Conservation (phyloP, 2,888 invertebrate species). For the Creontiades dilutus region DNA sequence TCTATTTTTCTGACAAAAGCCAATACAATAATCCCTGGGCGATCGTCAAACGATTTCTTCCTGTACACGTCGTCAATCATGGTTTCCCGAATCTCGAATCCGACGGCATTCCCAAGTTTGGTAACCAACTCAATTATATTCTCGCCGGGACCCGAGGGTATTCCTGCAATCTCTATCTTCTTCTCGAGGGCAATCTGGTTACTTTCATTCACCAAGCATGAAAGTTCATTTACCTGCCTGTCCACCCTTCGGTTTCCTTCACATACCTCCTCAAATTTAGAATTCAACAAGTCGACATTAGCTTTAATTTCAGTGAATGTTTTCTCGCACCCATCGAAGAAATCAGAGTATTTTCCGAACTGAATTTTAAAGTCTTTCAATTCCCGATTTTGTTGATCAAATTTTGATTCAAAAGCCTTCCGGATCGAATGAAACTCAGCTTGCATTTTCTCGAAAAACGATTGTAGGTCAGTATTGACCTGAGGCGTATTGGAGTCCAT, state of each 20-base stretch:
- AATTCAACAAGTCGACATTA: no score
- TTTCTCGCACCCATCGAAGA: not conserved
- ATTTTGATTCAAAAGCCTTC: no score
- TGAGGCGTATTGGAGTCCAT: not conserved
- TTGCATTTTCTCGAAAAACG: not conserved
- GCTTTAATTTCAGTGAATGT: not conserved
- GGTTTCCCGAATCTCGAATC: not conserved
- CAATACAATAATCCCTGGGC: not conserved
- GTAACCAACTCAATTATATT: not conserved
- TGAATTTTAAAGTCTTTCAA: not conserved
- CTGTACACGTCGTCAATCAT: not conserved
- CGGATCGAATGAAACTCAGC: no score
- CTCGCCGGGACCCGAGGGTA: not conserved
- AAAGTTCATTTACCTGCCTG: not conserved
- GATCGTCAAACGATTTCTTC: not conserved
- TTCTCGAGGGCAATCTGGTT: not conserved
- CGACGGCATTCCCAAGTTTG: not conserved
- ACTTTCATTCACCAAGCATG: not conserved
- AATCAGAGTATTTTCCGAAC: slow-evolving; percentile 9
- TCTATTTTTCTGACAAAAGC: not conserved
- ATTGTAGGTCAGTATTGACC: not conserved
- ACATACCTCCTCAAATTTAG: slow-evolving; percentile 1
- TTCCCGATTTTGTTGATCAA: not conserved
- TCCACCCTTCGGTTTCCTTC: not conserved
- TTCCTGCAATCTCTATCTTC: not conserved